Evolutionary conservation across 2,113 vertebrate species (phyloP).

Genomic region (Bombycilla garrulus): DNA sequence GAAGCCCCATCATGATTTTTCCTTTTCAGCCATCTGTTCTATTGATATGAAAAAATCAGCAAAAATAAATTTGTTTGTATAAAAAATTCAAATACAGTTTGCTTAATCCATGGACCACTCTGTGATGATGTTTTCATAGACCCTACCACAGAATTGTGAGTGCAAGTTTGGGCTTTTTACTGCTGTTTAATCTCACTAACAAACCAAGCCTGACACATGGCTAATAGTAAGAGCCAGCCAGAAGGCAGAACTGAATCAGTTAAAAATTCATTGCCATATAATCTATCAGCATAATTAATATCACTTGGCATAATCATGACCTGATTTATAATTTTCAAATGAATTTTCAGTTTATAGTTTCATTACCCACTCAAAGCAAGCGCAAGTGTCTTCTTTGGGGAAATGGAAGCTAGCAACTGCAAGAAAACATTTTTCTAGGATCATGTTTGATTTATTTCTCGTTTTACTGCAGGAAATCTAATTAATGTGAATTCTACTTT

Average conservation of each 20-base stretch:
- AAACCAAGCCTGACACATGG: not conserved
- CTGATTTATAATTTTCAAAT: constrained; percentile 48
- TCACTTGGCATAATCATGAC: constrained; percentile 25
- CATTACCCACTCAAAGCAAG: constrained; percentile 28
- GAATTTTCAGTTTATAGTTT: constrained; percentile 16
- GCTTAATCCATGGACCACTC: not conserved
- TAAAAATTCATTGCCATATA: not conserved
- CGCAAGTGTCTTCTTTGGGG: constrained; percentile 38
- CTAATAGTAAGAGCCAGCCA: not conserved
- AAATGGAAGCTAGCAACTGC: constrained; percentile 9
- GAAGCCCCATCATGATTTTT: not conserved
- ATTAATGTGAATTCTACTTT: constrained; percentile 56
- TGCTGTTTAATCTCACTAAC: not conserved
- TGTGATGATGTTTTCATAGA: not conserved
- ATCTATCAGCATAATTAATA: constrained; percentile 62
- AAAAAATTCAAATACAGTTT: not conserved
- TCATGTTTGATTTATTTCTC: constrained; percentile 47
- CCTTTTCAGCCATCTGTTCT: not conserved
- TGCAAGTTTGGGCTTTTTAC: not conserved
- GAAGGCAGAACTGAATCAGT: not conserved
- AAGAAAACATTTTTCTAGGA: constrained; percentile 13
- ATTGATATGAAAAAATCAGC: not conserved
- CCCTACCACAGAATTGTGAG: not conserved
- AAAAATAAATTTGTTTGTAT: not conserved
- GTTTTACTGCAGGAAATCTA: constrained; percentile 44